Base-by-base conservation (phyloP, 2,797 vertebrate genomes). In the Champsocephalus gunnari region DNA sequence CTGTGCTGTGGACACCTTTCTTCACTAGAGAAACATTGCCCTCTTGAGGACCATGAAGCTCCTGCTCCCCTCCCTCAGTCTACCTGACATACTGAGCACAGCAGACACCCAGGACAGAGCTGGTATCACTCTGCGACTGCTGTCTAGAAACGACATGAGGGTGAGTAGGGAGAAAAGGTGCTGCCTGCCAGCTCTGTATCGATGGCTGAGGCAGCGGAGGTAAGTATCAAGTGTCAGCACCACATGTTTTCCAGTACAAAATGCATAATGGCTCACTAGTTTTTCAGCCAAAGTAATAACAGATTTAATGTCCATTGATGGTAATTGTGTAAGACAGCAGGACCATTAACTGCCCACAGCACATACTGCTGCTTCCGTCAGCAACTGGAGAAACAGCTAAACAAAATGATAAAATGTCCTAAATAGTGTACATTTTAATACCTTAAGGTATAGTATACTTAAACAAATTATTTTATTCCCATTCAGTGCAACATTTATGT, bases 171-270 rank as follows among this genome's bases (percentile, higher is more conserved):
- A 85, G 75, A 53, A n/a, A 41, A 21, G 19, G 78, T 4, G 80
- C 90, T 89, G 90, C 87, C 80, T 58, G 87, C 84, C 91, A 90
- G 85, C 50, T 84, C 90, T 93, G 92, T 92, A 58, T 93, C 87
- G 57, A 49, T 92, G 89, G 90, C 79, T 68, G 6, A 66, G 79
- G 92, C 88, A 90, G 93, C 88, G 78, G 58, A 56, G 93, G 93
- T 94, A 92, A 92, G 93, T 94, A 91, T 88, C 11, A 72, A 67
- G 71, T 90, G 78, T 87, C 71, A 84, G 65, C 82, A 88, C 54
- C 80, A 87, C 84, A 81, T 64, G 64, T 77, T 87, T 75, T 77
- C 71, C n/a, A 57, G 51, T n/a, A 63, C 45, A 59, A 66, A 53
- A 85, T 73, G 59, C 77, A 66, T 34, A 28, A 68, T 67, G 12